phyloP scores from a whole-genome alignment of 2,888 invertebrate genomes.

The Dicyrtoma fusca region DNA sequence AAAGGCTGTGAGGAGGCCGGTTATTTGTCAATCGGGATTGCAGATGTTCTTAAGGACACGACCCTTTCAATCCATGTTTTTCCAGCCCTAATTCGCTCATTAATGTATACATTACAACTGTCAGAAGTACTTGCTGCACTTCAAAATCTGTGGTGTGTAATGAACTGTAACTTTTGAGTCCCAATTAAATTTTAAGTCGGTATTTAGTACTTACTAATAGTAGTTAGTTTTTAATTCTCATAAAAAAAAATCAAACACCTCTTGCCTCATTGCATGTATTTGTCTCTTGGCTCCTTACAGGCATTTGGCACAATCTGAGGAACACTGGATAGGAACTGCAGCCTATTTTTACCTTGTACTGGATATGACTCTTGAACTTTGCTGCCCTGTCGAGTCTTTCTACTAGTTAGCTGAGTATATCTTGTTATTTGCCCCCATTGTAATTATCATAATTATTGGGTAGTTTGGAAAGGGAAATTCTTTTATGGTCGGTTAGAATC shows the following conservation, averaged over 20 bases:
- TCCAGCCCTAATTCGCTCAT: conserved; percentile 39
- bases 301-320: conserved; percentile 53
- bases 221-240: too few relatives aligned
- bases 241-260: too few relatives aligned
- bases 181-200: too few relatives aligned
- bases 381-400: conserved; percentile 51
- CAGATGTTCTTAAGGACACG: conserved; percentile 49
- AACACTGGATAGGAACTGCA: conserved; percentile 62
- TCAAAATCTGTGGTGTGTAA: too few relatives aligned
- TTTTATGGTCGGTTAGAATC: too few relatives aligned
- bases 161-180: background rate
- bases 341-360: conserved; percentile 68
- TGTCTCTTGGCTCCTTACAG: too few relatives aligned
- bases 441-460: too few relatives aligned
- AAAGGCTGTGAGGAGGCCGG: conserved; percentile 41
- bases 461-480: too few relatives aligned
- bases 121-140: conserved; percentile 47
- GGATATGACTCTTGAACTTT: conserved; percentile 66
- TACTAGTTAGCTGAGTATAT: conserved; percentile 21
- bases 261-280: too few relatives aligned
- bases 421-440: too few relatives aligned
- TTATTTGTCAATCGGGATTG: conserved; percentile 45
- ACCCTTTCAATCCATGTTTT: conserved; percentile 40
- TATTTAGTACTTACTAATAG: too few relatives aligned
- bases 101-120: conserved; percentile 41